Base-by-base conservation (phyloP, 2,797 vertebrate species). In the Ambastaia sidthimunki region DNA sequence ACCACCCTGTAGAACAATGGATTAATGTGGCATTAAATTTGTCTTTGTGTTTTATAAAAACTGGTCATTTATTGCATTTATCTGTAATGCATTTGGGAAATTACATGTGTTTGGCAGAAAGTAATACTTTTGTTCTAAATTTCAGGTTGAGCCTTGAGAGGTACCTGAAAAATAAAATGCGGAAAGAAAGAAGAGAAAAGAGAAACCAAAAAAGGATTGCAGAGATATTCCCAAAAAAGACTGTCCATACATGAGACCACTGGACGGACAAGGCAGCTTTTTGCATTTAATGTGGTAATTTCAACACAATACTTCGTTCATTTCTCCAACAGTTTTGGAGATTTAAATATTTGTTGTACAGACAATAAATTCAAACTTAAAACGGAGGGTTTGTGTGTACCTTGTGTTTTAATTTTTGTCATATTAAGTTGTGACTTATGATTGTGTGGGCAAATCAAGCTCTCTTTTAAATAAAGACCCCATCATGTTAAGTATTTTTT, bases 131-230 rank as follows among this genome's bases (percentile, higher is more conserved):
- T 50, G 9, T 78, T 67, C 10, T 60, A 21, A 10, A 69, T 90
- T 92, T 81, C 87, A 99, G 97, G 89, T 86, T 96, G 63, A 94
- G 91, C 81, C 10, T 92, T 63, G 98, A 99, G 88, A 94, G 96
- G 67, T 0, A 83, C 47, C 80, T 96, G 25, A 86, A 89, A 21
- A 73, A 0, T 3, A 88, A 82, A 73, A n/a, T 47, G 48, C 93
- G 89, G 73, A 89, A 85, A 86, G 83, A 52, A 67, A 90, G 0
- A 28, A 78, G 87, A 21, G 87, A 94, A 80, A 94, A 2, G 85
- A 65, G 55, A 1, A 91, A 74, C 65, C 57, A 15, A 83, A 85
- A 87, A 31, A 74, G 90, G 83, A 89, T 98, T 74, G 48, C 85
- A 74, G 82, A 90, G 72, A 94, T 82, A 83, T 96, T 96, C 85